Evolutionary conservation across 1,140 invertebrate genomes (phyloP).

Genomic region (Bombus balteatus): DNA sequence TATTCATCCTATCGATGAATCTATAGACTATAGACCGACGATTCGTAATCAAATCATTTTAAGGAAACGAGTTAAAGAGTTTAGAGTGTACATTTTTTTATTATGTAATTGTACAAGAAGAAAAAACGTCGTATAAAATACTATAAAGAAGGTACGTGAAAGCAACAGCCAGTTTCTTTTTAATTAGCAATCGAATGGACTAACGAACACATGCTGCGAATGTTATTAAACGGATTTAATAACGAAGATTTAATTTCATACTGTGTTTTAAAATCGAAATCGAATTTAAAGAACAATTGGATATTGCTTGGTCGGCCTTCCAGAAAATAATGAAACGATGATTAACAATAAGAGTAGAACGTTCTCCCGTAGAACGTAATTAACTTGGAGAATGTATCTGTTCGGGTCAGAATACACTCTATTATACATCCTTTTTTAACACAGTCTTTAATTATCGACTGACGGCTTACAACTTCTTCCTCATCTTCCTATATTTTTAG

Average conservation of each 20-base stretch:
- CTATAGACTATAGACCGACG: background rate
- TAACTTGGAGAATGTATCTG: constrained; percentile 1
- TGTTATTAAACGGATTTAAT: background rate
- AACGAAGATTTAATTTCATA: background rate
- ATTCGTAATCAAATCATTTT: background rate
- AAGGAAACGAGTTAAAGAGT: too few relatives aligned
- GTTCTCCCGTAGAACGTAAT: constrained; percentile 24
- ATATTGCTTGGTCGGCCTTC: background rate
- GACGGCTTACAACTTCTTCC: background rate
- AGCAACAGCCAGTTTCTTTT: constrained; percentile 7
- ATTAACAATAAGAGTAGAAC: background rate
- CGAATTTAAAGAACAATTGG: background rate
- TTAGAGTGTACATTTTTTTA: background rate
- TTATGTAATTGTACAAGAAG: background rate
- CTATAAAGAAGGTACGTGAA: background rate
- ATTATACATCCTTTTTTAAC: constrained; percentile 43
- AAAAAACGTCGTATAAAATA: background rate
- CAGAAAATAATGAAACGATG: constrained; percentile 17
- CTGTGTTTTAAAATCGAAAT: background rate
- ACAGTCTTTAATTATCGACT: constrained; percentile 46
- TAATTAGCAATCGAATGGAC: constrained; percentile 16
- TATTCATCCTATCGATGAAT: background rate
- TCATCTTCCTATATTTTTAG: constrained; percentile 24
- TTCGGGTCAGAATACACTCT: background rate
- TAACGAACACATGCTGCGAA: background rate